Evolutionary conservation across 2,888 invertebrate genomes (phyloP), one percentile per base, ranked within the genome.

Genomic region (Herminia tarsipennalis): DNA sequence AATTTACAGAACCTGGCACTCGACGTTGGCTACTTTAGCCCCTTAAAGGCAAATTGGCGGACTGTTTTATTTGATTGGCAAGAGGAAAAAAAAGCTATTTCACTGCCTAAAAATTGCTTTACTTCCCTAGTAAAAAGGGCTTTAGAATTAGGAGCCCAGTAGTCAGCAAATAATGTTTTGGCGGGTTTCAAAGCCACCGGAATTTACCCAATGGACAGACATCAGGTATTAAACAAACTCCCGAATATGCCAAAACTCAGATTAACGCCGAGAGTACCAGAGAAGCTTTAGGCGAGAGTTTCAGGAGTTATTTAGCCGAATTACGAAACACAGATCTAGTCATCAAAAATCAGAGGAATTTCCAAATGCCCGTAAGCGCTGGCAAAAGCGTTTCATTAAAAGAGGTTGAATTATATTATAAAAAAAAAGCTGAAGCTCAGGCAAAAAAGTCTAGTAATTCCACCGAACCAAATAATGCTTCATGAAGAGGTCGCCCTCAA

Each of bases 161-260:
- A 41, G 25, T 33, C 41, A 20, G 28, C 39, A 22, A 34, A 16
- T n/a, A 46, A 39, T 35, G 29, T 46, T 16, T 29, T 37, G 17
- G 41, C 47, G 21, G 47, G 41, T 32, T 47, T 47, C 40, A 37
- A 33, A 30, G 36, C 33, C 20, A 14, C 37, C n/a, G 47, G 47
- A 20, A 42, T 48, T 10, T 27, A 48, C 27, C 48, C 48, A 20
- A 14, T 33, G n/a, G 20, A 32, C 30, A 18, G 41, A 27, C 36
- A 27, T 27, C 27, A 35, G 14, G 41, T 29, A 9, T 27, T 47
- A 21, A 37, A 36, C 25, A 24, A 27, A 27, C 36, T 44, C 20
- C 14, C 32, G 37, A 44, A 25, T 44, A 38, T 25, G 44, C 43
- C 16, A 43, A 37, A 37, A 27, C 32, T 34, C 13, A 28, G 33